phyloP scores from a whole-genome alignment of 2,797 vertebrate species.

The Spheniscus humboldti region DNA sequence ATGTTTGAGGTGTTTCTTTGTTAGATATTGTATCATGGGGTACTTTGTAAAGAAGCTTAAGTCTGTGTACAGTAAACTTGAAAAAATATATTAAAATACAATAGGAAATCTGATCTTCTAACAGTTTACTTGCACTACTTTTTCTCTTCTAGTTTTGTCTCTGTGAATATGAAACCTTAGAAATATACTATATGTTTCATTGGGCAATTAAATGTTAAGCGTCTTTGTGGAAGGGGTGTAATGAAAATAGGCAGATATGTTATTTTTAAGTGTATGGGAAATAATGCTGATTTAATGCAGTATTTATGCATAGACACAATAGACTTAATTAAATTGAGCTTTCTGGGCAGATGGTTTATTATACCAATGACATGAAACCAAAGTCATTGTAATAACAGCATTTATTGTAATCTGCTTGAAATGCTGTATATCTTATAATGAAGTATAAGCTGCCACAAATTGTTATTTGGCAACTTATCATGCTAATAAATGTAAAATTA shows the following conservation, averaged over 20 bases:
- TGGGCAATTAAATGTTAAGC: background rate
- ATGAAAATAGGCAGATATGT: background rate
- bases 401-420: slow-evolving; percentile 2
- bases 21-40: background rate
- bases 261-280: slow-evolving; percentile 14
- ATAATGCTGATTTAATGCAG: background rate
- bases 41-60: background rate
- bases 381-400: background rate
- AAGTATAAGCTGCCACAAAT: background rate
- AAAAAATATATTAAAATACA: background rate
- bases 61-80: background rate
- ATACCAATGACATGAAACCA: background rate
- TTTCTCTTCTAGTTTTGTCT: background rate
- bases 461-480: background rate
- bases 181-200: background rate
- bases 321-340: slow-evolving; percentile 22
- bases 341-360: slow-evolving; percentile 22
- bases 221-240: background rate
- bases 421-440: background rate
- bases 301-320: background rate
- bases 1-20: background rate
- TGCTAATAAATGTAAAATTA: background rate
- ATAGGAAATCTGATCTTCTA: background rate
- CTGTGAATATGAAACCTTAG: background rate
- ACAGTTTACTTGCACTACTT: background rate